Evolutionary conservation across 2,888 invertebrate genomes (phyloP).

Genomic region (Acronicta aceris): DNA sequence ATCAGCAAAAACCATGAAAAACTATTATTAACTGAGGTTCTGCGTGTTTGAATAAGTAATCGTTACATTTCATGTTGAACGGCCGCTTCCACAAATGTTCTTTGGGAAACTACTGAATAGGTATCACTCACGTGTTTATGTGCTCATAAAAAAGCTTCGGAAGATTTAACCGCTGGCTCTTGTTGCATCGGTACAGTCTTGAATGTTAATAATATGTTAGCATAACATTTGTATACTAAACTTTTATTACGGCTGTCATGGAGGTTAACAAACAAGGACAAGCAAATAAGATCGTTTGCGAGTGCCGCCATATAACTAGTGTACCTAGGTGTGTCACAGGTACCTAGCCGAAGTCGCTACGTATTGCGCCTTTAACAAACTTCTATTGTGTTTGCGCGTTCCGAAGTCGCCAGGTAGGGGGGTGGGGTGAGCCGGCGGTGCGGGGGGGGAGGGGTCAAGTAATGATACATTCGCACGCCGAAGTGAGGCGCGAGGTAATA

Average conservation of each 20-base stretch:
- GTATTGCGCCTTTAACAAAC: conserved; percentile 65
- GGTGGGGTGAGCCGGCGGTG: conserved; percentile 34
- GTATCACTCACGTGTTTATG: conserved; percentile 21
- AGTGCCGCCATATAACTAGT: not conserved
- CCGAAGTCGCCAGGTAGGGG: conserved; percentile 39
- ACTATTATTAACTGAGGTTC: conserved; percentile 49
- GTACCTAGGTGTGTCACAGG: conserved; percentile 1
- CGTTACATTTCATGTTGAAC: conserved; percentile 27
- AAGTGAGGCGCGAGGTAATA: conserved; percentile 88
- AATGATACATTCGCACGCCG: conserved; percentile 86
- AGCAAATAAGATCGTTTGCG: conserved; percentile 41
- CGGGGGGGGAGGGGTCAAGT: conserved; percentile 61
- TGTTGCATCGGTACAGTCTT: not conserved
- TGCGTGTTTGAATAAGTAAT: conserved; percentile 48
- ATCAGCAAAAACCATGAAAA: conserved; percentile 43
- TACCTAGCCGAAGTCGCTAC: conserved; percentile 14
- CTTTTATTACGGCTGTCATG: conserved; percentile 11
- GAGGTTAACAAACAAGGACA: conserved; percentile 33
- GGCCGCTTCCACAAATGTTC: conserved; percentile 13
- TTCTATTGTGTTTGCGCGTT: conserved; percentile 65
- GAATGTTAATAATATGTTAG: conserved; percentile 4
- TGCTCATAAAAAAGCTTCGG: conserved; percentile 15
- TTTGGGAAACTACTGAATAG: conserved; percentile 12
- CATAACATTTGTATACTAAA: conserved; percentile 22
- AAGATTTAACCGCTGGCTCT: not conserved